A percentile compares a stretch with the other conserved stretches of the same genome.
These are phyloP conservation scores for Osmoderma eremita DNA, from an alignment of 2,888 invertebrate species.

Conservation along the genomic window DNA sequence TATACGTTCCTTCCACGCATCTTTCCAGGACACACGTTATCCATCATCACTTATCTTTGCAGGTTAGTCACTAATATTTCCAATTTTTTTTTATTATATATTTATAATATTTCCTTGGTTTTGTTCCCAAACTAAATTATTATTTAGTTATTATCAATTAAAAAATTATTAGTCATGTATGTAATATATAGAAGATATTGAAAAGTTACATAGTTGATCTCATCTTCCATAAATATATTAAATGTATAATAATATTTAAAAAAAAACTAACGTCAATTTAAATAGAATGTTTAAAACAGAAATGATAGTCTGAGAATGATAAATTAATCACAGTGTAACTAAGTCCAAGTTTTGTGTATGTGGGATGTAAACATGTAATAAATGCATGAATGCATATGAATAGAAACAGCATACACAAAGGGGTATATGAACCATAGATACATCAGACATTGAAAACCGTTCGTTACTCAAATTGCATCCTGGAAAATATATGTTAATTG, in stretches of 20 bases:
- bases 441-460: too few relatives aligned
- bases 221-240: slow-evolving; percentile 22
- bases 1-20: slow-evolving; percentile 41
- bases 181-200: slow-evolving; percentile 36
- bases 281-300: slow-evolving; percentile 21
- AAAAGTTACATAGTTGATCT: slow-evolving; percentile 35
- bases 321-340: not conserved
- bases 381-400: not conserved
- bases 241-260: slow-evolving; percentile 13
- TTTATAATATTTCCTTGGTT: not conserved
- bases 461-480: too few relatives aligned
- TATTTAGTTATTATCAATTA: slow-evolving; percentile 25
- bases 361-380: too few relatives aligned
- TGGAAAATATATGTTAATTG: too few relatives aligned
- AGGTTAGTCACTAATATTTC: slow-evolving; percentile 40
- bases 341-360: not conserved
- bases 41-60: slow-evolving; percentile 35
- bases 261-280: slow-evolving; percentile 31
- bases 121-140: slow-evolving; percentile 22
- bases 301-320: not conserved
- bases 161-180: slow-evolving; percentile 17
- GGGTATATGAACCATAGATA: too few relatives aligned
- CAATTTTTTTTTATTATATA: slow-evolving; percentile 17
- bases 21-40: slow-evolving; percentile 40
- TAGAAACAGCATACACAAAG: too few relatives aligned